Evolutionary conservation across 2,797 vertebrate genomes (phyloP).

Genomic region (Halcyon badia): DNA sequence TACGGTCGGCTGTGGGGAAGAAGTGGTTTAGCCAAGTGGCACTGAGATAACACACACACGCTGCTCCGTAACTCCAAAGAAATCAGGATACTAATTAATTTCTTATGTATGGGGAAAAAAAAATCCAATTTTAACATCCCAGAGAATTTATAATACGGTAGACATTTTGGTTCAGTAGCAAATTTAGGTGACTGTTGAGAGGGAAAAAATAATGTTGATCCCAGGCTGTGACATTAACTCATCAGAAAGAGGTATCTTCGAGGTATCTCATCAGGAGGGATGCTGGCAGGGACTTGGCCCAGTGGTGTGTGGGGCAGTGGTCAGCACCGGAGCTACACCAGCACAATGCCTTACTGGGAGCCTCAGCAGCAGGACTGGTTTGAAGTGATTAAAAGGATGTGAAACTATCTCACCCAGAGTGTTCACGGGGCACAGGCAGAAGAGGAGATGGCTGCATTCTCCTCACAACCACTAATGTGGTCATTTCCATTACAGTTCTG

Average conservation of each 20-base stretch:
- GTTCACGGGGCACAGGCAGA: accelerated
- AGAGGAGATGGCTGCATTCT: not conserved
- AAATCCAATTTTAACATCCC: not conserved
- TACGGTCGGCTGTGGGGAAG: accelerated
- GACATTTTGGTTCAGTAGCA: not conserved
- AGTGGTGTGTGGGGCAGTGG: accelerated
- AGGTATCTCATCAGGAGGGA: accelerated
- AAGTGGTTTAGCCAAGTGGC: not conserved
- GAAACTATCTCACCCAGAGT: accelerated
- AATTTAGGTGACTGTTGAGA: not conserved
- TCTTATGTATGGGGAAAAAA: not conserved
- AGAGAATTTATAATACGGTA: not conserved
- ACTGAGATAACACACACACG: not conserved
- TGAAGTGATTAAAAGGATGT: no score
- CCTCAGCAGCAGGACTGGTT: not conserved
- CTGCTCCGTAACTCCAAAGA: accelerated
- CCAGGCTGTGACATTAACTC: not conserved
- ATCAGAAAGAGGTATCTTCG: accelerated
- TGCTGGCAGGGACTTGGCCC: not conserved
- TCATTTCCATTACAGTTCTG: not conserved
- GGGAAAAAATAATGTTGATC: accelerated
- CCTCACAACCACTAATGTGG: accelerated
- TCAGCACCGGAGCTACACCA: not conserved
- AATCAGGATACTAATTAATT: not conserved
- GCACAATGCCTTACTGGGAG: accelerated